Base-by-base conservation (phyloP, 2,888 invertebrate species). In the Orthosia gracilis region DNA sequence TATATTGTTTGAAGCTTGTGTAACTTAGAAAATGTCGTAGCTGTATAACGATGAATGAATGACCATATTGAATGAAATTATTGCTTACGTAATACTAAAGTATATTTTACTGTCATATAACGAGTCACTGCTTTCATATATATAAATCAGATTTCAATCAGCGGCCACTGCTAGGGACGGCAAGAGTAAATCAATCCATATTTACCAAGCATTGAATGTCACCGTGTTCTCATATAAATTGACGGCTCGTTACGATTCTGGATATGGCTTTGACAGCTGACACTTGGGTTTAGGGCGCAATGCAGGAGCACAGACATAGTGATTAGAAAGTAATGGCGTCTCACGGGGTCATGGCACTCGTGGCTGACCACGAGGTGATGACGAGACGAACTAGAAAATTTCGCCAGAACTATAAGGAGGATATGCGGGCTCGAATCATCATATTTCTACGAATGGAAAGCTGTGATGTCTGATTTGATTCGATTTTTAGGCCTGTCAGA, bases 401-500 rank as follows among this genome's bases (percentile, higher is more conserved):
- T 40, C 9, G 40, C 40, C 40, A 40, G 40, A 40, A 40, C 40
- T 40, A 9, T 9, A 40, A 40, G 9, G 40, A 40, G 40, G 40
- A 40, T 40, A 40, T 40, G 40, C 40, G 40, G 40, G 40, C 40
- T 40, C 40, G 40, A 1, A 9, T n/a, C 18, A 58, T 23, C 7
- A 47, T n/a, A 12, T 31, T 50, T 40, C 5, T 52, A 26, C n/a
- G 7, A 50, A 50, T 26, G 3, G 13, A 49, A 4, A 50, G 5
- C 4, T n/a, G 17, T 50, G 3, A 3, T 59, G 17, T 58, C 31
- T 31, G 3, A 12, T 63, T n/a, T 54, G 18, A 15, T 23, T 76
- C 40, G 63, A 69, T 52, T 78, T 73, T 63, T 26, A 58, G 64
- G 45, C 17, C 21, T 71, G 64, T 69, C 40, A 63, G 49, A 18